Base-by-base conservation (phyloP, 2,113 vertebrate genomes). In the Oophaga pumilio region DNA sequence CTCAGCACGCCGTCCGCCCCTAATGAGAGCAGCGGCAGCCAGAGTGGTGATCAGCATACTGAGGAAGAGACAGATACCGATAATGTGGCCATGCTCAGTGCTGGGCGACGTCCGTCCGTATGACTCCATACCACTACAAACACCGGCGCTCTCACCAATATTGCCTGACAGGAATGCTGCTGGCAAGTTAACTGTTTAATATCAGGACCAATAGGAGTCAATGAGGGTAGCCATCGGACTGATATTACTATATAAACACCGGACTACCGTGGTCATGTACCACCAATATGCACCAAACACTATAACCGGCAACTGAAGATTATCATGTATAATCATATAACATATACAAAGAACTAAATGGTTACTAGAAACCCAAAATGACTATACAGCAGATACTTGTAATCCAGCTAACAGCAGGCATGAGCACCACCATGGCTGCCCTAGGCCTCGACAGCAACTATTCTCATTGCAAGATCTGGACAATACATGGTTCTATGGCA, bases 41-140 rank as follows among this genome's bases (percentile, higher is more conserved):
- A 68, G 88, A 1, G 20, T n/a, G 89, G 84, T 77, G 80, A 92
- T 93, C 88, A 92, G 49, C 80, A 88, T 89, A 88, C 89, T 90
- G 90, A 82, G 90, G 87, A 87, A 77, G 78, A 88, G 20, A 22
- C 78, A 90, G 90, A 86, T 80, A 90, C 86, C 88, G 87, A 60
- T 88, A 92, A 89, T 89, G 57, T 0, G 14, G 91, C 90, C 84
- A 87, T 7, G 24, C 85, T 88, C 82, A 8, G 74, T 90, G 80
- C 22, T 90, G 73, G 86, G 76, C 84, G 8, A 78, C 80, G 56
- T 85, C 33, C 5, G 33, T 43, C 33, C 13, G 69, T 74, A 76
- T 84, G 59, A 89, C 84, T 80, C 6, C 0, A 86, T 71, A 89
- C 71, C 1, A 0, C 0, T 53, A 74, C 56, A 82, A 0, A 20